phyloP scores from a whole-genome alignment of 2,888 invertebrate species.

The Julus scanicus region DNA sequence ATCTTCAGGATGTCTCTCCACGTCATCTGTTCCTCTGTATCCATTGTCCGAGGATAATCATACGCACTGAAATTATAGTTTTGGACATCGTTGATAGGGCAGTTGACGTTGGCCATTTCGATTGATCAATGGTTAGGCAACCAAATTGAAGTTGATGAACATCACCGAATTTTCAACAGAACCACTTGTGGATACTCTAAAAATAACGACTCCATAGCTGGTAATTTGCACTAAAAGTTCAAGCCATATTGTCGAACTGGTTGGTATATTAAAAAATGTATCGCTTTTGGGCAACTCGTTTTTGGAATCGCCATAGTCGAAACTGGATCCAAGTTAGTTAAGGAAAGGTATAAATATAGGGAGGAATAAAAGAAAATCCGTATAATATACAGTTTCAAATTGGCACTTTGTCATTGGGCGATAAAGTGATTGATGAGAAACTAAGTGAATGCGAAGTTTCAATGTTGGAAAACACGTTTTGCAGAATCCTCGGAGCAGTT shows the following conservation, averaged over 20 bases:
- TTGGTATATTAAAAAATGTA: no score
- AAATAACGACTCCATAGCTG: neutral
- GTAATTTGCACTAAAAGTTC: no score
- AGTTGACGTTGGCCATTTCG: neutral
- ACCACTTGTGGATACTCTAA: neutral
- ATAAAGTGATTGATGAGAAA: neutral
- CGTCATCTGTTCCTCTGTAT: slow-evolving; percentile 33
- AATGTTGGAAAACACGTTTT: neutral
- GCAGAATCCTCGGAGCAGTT: neutral
- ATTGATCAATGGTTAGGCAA: neutral
- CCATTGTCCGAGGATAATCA: slow-evolving; percentile 51
- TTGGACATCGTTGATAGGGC: slow-evolving; percentile 46
- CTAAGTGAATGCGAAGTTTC: neutral
- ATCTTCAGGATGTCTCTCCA: slow-evolving; percentile 52
- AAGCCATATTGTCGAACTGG: no score
- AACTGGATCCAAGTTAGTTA: neutral
- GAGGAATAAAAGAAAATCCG: neutral
- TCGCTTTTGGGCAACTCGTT: slow-evolving; percentile 34
- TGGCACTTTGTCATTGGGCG: neutral
- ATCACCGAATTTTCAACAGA: neutral
- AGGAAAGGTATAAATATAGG: neutral
- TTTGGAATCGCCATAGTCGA: neutral
- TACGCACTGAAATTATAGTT: slow-evolving; percentile 52
- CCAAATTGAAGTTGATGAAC: slow-evolving; percentile 15
- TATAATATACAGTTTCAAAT: neutral